Evolutionary conservation across 2,797 vertebrate species (phyloP), one percentile per base, ranked within the genome.

Genomic region (Cyclopterus lumpus): DNA sequence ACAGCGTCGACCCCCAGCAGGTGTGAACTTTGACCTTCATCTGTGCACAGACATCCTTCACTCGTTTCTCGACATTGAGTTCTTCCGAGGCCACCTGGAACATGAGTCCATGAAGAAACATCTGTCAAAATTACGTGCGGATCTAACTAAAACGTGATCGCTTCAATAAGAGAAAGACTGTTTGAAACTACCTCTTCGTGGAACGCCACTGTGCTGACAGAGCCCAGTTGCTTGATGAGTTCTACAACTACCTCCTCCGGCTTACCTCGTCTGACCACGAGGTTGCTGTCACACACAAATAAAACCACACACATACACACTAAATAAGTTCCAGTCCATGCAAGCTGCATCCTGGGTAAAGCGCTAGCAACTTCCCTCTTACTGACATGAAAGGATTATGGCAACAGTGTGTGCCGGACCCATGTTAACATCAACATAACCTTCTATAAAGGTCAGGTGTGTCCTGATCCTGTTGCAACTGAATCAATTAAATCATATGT

Each of bases 1-100:
- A 96, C 20, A 96, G 88, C 0, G 95, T 96, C 15, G 94, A 95
- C 2, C 94, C 95, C 96, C 96, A 97, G 83, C 95, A 95, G 0
- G 88, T 95, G 84, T 95, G 94, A 83, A 95, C 82, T 87, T 88
- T 93, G 81, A 96, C 94, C 9, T 94, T 92, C 0, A 94, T 91
- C 85, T 87, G 92, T 14, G 82, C 59, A 14, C 96, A 97, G 49
- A 95, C 90, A 34, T 92, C 92, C 71, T 87, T 94, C 63, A 96
- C 73, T 20, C 40, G 86, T 61, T 90, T 87, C 86, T 96, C 95
- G 30, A 96, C 94, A 18, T 88, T 89, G 76, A 93, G 91, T 79
- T 96, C 96, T 69, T 97, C 95, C 22, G 94, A 91, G 0, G 94
- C 93, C 15, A 93, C 94, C 96, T 97, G 66, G 7, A 67, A 57